Evolutionary conservation across 2,113 vertebrate genomes (phyloP).

Genomic region (Formicarius rufipectus): DNA sequence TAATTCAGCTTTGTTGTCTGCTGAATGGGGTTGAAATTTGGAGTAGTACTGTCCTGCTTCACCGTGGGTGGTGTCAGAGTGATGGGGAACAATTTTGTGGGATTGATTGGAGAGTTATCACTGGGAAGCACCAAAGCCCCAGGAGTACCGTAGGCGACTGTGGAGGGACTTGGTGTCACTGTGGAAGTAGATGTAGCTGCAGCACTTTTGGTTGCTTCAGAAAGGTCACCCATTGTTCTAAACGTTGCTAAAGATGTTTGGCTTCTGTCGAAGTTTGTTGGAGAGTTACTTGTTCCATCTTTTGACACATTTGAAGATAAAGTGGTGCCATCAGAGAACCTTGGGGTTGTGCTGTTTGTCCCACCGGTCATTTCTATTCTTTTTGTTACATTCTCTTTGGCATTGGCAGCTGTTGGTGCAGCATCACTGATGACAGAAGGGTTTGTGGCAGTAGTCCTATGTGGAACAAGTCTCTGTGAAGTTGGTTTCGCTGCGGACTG

Average conservation of each 20-base stretch:
- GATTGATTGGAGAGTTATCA: background rate
- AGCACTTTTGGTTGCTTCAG: background rate
- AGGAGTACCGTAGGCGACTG: background rate
- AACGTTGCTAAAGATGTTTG: background rate
- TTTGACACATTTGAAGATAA: background rate
- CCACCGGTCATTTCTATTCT: background rate
- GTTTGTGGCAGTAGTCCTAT: background rate
- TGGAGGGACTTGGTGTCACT: background rate
- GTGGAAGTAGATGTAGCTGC: background rate
- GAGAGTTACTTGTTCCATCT: background rate
- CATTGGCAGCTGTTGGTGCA: background rate
- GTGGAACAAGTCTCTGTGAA: background rate
- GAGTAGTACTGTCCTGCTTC: background rate
- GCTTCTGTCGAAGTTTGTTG: background rate
- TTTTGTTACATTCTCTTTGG: background rate
- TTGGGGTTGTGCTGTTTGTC: background rate
- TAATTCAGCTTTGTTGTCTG: conserved; percentile 3
- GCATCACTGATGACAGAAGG: background rate
- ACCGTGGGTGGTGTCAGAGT: background rate
- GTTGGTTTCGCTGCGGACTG: background rate
- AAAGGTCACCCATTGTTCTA: background rate
- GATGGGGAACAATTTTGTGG: background rate
- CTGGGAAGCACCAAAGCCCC: background rate
- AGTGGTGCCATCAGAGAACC: background rate
- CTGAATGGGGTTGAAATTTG: background rate